Evolutionary conservation across 1,140 invertebrate species (phyloP).

Genomic region (Macrotrachela quadricornifera): DNA sequence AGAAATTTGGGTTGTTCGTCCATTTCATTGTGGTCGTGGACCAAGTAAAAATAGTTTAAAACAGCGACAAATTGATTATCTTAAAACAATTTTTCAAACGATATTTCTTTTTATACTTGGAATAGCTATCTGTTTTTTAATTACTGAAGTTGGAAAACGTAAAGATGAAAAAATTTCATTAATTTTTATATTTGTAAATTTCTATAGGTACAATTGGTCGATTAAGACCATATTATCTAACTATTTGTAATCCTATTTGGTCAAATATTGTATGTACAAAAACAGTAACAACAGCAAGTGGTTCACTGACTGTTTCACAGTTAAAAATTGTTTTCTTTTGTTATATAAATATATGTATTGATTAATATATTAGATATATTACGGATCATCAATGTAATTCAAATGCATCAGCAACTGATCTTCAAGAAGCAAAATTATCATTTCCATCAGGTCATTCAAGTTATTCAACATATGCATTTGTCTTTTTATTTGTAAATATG

Average conservation of each 20-base stretch:
- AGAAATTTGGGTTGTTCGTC: too few relatives aligned
- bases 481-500: conserved; percentile 31
- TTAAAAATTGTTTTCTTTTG: too few relatives aligned
- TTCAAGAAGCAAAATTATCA: conserved; percentile 29
- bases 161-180: conserved; percentile 21
- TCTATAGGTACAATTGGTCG: conserved; percentile 46
- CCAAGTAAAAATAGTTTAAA: too few relatives aligned
- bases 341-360: too few relatives aligned
- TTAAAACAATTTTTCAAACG: neutral
- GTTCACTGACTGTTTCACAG: too few relatives aligned
- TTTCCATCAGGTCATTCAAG: conserved; percentile 41
- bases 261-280: conserved; percentile 1
- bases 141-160: conserved; percentile 73
- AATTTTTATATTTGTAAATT: neutral
- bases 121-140: conserved; percentile 12
- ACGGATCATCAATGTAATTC: neutral
- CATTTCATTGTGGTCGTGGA: too few relatives aligned
- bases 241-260: conserved; percentile 34
- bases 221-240: conserved; percentile 69
- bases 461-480: conserved; percentile 31
- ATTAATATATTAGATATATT: too few relatives aligned
- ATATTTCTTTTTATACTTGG: conserved; percentile 7
- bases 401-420: conserved; percentile 10
- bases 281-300: neutral
- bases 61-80: too few relatives aligned